Percentiles rank a stretch among this genome's conserved stretches.
These are phyloP conservation scores for Echinometra lucunter DNA, from an alignment of 53 echinoderm and acorn worm genomes.

Conservation along the genomic window DNA sequence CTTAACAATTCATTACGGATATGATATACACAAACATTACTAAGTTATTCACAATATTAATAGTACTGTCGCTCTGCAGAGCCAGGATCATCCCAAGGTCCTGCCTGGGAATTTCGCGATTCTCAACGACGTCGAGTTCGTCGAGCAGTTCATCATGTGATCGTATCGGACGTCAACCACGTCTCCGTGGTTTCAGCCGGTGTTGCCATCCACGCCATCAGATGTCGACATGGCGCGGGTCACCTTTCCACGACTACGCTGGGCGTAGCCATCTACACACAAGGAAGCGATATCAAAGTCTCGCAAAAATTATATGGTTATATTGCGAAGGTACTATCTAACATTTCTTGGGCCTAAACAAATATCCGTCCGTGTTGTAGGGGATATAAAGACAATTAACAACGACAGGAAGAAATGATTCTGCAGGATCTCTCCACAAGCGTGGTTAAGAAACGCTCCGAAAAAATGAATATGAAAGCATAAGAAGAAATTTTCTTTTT, in stretches of 20 bases:
- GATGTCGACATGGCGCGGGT: not conserved
- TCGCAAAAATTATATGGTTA: conserved; percentile 54
- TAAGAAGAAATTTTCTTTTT: not conserved
- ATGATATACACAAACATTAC: conserved; percentile 42
- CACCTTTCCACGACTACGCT: conserved; percentile 40
- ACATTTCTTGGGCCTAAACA: not conserved
- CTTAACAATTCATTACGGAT: not conserved
- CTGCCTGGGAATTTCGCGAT: conserved; percentile 22
- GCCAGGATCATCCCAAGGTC: conserved; percentile 38
- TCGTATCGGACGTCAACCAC: conserved; percentile 21
- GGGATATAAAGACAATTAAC: not conserved
- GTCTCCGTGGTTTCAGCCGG: conserved; percentile 31
- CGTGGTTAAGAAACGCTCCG: too few species aligned
- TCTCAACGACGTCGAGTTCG: conserved; percentile 25
- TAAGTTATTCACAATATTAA: conserved; percentile 1
- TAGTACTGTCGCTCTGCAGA: conserved; percentile 34
- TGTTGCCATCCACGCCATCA: conserved; percentile 1
- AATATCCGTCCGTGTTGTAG: not conserved
- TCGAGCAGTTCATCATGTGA: not conserved
- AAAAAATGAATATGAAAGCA: not conserved
- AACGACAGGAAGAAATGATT: not conserved
- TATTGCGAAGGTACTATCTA: conserved; percentile 16
- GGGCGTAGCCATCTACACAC: conserved; percentile 57
- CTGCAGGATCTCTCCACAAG: not conserved
- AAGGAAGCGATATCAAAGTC: conserved; percentile 56